Percentiles rank a stretch among this genome's conserved stretches.
These are phyloP conservation scores for Atlantisia rogersi DNA, from an alignment of 2,113 vertebrate genomes.

Conservation along the genomic window DNA sequence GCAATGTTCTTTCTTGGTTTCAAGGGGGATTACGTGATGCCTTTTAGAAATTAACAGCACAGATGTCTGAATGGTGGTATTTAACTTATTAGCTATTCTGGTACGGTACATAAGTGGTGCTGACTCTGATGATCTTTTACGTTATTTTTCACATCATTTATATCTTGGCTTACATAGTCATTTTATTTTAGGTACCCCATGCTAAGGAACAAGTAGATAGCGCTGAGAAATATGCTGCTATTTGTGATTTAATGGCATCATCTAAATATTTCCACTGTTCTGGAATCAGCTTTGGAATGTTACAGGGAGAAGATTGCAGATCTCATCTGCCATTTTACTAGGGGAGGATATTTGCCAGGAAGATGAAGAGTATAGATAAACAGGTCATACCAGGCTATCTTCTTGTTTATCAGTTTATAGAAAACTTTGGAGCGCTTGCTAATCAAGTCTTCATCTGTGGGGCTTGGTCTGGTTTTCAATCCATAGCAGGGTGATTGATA, in stretches of 20 bases:
- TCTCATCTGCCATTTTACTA: not conserved
- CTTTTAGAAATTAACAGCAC: conserved; percentile 4
- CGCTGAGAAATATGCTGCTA: not conserved
- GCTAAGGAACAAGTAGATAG: not conserved
- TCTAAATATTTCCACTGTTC: not conserved
- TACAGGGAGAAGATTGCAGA: not conserved
- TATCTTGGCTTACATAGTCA: not conserved
- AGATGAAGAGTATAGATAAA: not conserved
- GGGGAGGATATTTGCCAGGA: not conserved
- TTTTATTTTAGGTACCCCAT: conserved; percentile 30
- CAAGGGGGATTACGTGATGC: not conserved
- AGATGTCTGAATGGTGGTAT: conserved; percentile 23
- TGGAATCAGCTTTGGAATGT: not conserved
- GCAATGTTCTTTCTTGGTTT: not conserved
- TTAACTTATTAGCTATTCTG: conserved; percentile 48
- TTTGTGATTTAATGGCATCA: conserved; percentile 5
- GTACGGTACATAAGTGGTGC: not conserved
- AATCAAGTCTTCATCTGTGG: not conserved
- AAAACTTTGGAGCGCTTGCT: not conserved
- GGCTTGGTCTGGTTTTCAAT: not conserved
- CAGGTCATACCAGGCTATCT: not conserved
- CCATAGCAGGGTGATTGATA: not conserved
- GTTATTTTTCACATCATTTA: not conserved
- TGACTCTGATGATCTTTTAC: not conserved
- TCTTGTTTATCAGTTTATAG: not conserved